Conservation (phyloP, 2,113 vertebrate species). For the Myotis brandtii region DNA sequence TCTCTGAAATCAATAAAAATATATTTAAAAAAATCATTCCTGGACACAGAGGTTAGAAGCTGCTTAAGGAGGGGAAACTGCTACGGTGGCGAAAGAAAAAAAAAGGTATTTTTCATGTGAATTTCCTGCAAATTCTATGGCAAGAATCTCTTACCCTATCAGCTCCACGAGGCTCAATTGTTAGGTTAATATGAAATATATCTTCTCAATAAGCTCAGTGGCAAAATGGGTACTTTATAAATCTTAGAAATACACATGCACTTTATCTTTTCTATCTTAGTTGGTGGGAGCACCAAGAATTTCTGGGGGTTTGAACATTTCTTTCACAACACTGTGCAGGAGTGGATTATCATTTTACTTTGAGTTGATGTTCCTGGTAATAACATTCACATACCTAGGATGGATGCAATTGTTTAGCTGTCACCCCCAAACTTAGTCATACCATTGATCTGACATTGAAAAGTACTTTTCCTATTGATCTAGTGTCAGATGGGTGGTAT, state of each 20-base stretch:
- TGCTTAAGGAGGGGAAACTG: slow-evolving; percentile 8
- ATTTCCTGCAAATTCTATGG: slow-evolving; percentile 43
- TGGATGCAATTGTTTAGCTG: slow-evolving; percentile 77
- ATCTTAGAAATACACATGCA: slow-evolving; percentile 61
- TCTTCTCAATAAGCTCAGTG: slow-evolving; percentile 50
- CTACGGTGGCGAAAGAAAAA: not conserved
- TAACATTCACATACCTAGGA: slow-evolving; percentile 70
- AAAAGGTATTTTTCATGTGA: not conserved
- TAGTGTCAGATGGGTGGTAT: slow-evolving; percentile 72
- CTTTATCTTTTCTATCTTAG: slow-evolving; percentile 66
- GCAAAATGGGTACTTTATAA: slow-evolving; percentile 59
- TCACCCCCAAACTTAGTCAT: slow-evolving; percentile 79
- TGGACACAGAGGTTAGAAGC: not conserved
- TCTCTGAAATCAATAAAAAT: too few relatives aligned
- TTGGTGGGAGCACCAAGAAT: slow-evolving; percentile 53
- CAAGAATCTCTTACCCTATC: slow-evolving; percentile 53
- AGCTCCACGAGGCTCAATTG: slow-evolving; percentile 15
- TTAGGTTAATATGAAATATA: slow-evolving; percentile 34
- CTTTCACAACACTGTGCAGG: slow-evolving; percentile 67
- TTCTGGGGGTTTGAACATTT: slow-evolving; percentile 66
- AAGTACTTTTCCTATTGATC: slow-evolving; percentile 79
- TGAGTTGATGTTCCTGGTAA: slow-evolving; percentile 74
- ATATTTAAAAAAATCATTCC: not conserved
- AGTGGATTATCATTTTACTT: slow-evolving; percentile 76
- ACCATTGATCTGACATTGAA: slow-evolving; percentile 79